Evolutionary conservation across 2,797 vertebrate species (phyloP).

Genomic region (Galago senegalensis): DNA sequence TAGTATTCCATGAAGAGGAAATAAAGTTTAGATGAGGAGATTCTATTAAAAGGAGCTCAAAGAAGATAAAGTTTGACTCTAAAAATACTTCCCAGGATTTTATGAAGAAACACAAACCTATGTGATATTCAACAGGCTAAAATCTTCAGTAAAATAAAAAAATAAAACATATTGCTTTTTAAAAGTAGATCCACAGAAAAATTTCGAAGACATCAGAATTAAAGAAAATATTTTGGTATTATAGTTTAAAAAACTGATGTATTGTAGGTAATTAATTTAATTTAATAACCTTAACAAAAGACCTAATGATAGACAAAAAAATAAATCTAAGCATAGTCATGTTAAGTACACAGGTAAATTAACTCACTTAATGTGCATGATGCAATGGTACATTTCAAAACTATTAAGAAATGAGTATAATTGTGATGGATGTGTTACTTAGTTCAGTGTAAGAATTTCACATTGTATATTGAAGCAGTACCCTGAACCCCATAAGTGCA

Average conservation of each 20-base stretch:
- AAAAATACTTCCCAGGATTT: slow-evolving; percentile 61
- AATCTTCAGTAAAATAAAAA: slow-evolving; percentile 74
- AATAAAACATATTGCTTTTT: slow-evolving; percentile 63
- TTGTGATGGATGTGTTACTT: too few species aligned
- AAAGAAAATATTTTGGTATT: background rate
- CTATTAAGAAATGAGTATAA: too few species aligned
- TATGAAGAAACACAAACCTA: slow-evolving; percentile 61
- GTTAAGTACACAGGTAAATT: background rate
- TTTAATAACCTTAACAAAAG: background rate
- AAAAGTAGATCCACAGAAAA: slow-evolving; percentile 9
- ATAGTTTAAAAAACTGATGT: background rate
- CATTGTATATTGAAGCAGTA: too few species aligned
- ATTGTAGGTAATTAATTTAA: slow-evolving; percentile 19
- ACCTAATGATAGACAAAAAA: background rate
- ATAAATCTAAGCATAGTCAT: background rate
- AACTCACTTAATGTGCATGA: background rate
- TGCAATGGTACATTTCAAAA: too few species aligned
- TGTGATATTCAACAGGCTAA: slow-evolving; percentile 77
- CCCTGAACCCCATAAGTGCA: too few species aligned
- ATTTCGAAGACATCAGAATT: background rate
- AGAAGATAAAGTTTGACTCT: slow-evolving; percentile 72
- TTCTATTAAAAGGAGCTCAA: slow-evolving; percentile 77
- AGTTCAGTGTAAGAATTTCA: too few species aligned
- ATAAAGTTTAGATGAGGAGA: slow-evolving; percentile 77
- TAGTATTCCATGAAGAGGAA: slow-evolving; percentile 57